A percentile compares a stretch with the other conserved stretches of the same genome.
Conservation (phyloP, 2,797 vertebrate species). For the Hipposideros larvatus region DNA sequence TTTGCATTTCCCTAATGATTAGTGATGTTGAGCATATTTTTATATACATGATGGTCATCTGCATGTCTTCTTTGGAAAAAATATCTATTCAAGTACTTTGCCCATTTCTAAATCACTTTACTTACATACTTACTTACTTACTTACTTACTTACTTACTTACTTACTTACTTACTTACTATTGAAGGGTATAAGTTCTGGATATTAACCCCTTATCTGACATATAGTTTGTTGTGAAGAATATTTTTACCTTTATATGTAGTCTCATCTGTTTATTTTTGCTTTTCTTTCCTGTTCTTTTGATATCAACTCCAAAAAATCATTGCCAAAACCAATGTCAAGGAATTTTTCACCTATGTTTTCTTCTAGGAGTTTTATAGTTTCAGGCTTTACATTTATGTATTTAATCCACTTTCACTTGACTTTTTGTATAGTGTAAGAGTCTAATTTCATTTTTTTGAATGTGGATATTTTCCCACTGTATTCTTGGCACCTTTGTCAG, state of each 20-base stretch:
- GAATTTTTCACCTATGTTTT: neutral
- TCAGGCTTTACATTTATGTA: neutral
- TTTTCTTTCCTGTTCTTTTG: neutral
- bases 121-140: neutral
- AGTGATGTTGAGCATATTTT: neutral
- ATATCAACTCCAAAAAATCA: slow-evolving; percentile 18
- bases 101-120: neutral
- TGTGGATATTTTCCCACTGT: neutral
- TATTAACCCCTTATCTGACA: neutral
- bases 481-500: neutral
- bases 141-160: neutral
- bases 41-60: neutral
- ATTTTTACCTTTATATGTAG: neutral
- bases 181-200: neutral
- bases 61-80: neutral
- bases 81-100: neutral
- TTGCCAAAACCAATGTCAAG: neutral
- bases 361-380: neutral
- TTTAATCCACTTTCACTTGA: neutral
- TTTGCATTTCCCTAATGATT: neutral
- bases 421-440: neutral
- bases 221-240: neutral
- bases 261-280: slow-evolving; percentile 1
- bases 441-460: neutral
- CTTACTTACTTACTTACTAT: neutral